These are phyloP conservation scores for Athene noctua DNA, from an alignment of 2,113 vertebrate genomes.

Conservation along the genomic window DNA sequence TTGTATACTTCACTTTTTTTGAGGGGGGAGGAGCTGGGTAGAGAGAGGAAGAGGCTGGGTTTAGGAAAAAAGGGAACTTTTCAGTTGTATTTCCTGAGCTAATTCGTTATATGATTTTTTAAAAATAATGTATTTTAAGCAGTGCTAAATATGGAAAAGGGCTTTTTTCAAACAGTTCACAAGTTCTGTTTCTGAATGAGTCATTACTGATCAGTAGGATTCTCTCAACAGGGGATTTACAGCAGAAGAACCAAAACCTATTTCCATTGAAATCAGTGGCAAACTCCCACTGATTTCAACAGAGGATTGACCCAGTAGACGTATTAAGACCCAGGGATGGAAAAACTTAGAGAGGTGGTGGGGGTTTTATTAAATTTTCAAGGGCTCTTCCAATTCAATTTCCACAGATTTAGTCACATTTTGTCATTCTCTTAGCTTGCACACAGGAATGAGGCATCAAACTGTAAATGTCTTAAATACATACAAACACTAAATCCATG, in stretches of 20 bases:
- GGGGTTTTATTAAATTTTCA: background rate
- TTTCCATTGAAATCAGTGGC: background rate
- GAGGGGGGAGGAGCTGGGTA: background rate
- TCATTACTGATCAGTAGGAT: conserved; percentile 55
- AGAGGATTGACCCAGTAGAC: background rate
- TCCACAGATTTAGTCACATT: background rate
- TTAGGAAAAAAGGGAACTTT: conserved; percentile 42
- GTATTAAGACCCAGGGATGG: background rate
- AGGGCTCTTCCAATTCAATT: background rate
- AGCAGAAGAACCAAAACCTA: conserved; percentile 21
- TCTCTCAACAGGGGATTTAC: conserved; percentile 50
- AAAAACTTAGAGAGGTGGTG: background rate
- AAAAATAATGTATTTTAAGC: conserved; percentile 36
- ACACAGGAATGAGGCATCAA: background rate
- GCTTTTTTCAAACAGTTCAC: conserved; percentile 33
- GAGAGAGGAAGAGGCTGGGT: conserved; percentile 14
- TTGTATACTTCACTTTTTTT: background rate
- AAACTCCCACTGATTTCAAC: background rate
- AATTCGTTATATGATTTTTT: conserved; percentile 10
- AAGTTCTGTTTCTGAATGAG: conserved; percentile 50
- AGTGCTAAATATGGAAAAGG: conserved; percentile 40
- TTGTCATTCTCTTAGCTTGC: background rate
- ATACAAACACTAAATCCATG: background rate
- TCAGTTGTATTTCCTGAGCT: conserved; percentile 47
- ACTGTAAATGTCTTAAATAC: background rate